Base-by-base conservation (phyloP, 1,140 invertebrate genomes). In the Globodera ellingtonae region DNA sequence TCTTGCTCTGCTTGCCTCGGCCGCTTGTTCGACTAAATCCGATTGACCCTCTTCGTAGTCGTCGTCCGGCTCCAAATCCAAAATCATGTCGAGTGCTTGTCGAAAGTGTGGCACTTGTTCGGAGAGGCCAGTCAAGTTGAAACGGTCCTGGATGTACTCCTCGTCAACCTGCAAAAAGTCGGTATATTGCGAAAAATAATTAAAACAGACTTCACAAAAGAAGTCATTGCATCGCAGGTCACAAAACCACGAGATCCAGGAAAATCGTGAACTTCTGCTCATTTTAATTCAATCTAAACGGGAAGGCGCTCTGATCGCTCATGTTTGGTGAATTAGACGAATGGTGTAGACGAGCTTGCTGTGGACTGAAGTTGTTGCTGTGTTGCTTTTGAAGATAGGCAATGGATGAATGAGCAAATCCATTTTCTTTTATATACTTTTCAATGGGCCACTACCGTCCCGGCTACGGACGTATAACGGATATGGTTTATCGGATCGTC, bases 181-280 rank as follows among this genome's bases (percentile, higher is more conserved):
- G 18, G 5, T n/a, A 15, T 18, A 9, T 35, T 2, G 35, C 8
- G n/a, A 18, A n/a, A 67, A 24, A 56, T 79, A 46, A 78, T 35
- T 35, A 35, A 35, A 35, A 35, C 35, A 21, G 10, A 97, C 96
- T 93, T 98, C 97, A 91, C 97, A 99, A 89, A 98, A 99, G 91
- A 98, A 99, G 91, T 99, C 97, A 92, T 99, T 99, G 88, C 97
- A 97, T 85, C 97, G 92, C 83, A 99, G 92, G 79, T 96, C 96
- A 92, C 97, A 99, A 91, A 99, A 99, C 97, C 97, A 99, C 83
- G 96, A 96, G 91, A 99, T 99, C 97, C 97, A 99, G 83, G 97
- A 99, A 87, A 98, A 95, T 93, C 98, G 96, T 93, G 98, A 96
- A 87, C 96, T 98, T 92, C 96, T 98, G 92, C 96, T 98, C 96